Evolutionary conservation across 2,113 vertebrate genomes (phyloP).

Genomic region (Micronycteris hirsuta): DNA sequence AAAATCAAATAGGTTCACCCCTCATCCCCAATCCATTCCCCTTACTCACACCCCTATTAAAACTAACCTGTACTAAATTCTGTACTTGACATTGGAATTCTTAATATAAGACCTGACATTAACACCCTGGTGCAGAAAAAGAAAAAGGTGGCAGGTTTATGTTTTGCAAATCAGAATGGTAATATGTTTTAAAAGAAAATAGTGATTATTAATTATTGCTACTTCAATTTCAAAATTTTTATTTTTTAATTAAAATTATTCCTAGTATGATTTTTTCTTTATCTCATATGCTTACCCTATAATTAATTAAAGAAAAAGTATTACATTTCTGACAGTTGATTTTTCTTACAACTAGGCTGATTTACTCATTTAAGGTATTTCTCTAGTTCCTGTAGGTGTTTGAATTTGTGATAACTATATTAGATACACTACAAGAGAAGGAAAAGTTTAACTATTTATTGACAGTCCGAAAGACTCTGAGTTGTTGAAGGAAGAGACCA

Average conservation of each 20-base stretch:
- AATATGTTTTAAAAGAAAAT: conserved; percentile 29
- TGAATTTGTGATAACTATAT: background rate
- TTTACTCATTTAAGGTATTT: background rate
- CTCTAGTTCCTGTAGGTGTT: background rate
- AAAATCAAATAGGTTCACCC: background rate
- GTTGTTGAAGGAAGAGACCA: background rate
- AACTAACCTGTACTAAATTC: background rate
- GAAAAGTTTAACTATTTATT: background rate
- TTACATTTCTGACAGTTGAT: background rate
- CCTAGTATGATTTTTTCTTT: background rate
- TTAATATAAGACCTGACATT: background rate
- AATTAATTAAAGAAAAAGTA: background rate
- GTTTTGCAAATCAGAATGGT: background rate
- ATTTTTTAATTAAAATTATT: conserved; percentile 11
- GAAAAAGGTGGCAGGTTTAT: background rate
- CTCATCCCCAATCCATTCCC: background rate
- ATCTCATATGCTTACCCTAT: background rate
- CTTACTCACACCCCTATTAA: background rate
- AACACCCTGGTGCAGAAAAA: background rate
- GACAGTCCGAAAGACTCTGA: background rate
- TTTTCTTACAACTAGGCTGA: background rate
- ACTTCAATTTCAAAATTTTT: background rate
- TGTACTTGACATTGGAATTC: background rate
- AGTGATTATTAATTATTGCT: background rate
- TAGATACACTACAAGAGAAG: background rate